Base-by-base conservation (phyloP, 1,140 invertebrate species). In the Cyclargus thomasi region DNA sequence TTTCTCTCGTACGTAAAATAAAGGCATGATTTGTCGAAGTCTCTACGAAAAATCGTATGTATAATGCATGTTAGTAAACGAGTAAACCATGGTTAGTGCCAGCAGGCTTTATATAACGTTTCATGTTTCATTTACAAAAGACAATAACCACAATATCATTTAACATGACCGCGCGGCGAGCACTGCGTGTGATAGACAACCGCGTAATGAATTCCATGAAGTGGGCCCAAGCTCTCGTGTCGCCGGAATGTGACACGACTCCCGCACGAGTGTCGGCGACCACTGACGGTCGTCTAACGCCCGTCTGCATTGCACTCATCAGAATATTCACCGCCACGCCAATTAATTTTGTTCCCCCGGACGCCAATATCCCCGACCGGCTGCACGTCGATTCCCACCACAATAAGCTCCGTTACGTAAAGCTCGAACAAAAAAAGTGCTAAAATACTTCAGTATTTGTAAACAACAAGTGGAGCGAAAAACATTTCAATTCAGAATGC, bases 371-470 rank as follows among this genome's bases (percentile, higher is more conserved):
- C 36, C 6, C 17, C 18, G 4, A 20, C 17, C 18, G 20, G 63
- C 47, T 64, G 36, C 17, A 47, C 14, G 16, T 53, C 39, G 47
- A 57, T 66, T 23, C 23, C 62, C 53, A 68, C 53, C 17, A 64
- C 53, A 53, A 16, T 63, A 47, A 29, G 18, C 59, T 47, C 36
- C 29, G 14, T 39, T 53, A 67, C 57, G 63, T 59, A 62, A 69
- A 29, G 36, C 57, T 39, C 55, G 65, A 62, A 65, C 35, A 70
- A 68, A 68, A 53, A n/a, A 63, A 36, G 55, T 64, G 72, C 78
- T 77, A 79, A 74, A 78, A 78, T 74, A 75, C 74, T 68, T 69
- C 39, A 74, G 69, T 80, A 78, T 87, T 85, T 85, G 78, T 85
- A 87, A 85, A 87, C 82, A 85, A 75, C 68, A 76, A 77, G 72